phyloP scores from a whole-genome alignment of 2,888 invertebrate species.

The Aphodius sticticus region DNA sequence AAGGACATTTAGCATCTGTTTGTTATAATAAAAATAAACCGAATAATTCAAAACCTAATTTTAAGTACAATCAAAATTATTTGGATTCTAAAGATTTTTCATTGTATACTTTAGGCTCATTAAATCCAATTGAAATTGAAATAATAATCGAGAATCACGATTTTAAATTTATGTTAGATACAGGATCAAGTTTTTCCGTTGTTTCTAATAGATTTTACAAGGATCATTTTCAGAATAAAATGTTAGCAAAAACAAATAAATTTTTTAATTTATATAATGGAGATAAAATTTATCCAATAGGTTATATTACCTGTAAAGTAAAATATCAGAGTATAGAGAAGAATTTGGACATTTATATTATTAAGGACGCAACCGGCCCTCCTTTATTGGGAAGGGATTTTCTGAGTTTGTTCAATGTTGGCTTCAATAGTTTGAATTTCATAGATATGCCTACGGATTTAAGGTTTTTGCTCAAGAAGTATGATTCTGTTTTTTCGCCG shows the following conservation, averaged over 20 bases:
- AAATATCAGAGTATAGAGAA: neutral
- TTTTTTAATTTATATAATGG: neutral
- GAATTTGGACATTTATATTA: neutral
- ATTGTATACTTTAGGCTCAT: neutral
- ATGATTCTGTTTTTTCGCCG: no score
- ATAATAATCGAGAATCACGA: neutral
- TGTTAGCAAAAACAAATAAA: neutral
- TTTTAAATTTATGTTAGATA: no score
- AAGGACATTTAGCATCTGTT: neutral
- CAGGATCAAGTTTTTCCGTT: no score
- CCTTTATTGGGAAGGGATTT: neutral
- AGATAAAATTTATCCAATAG: neutral
- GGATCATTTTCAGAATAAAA: neutral
- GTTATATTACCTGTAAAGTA: neutral
- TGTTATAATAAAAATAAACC: neutral
- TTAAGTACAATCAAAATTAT: neutral
- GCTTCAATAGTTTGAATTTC: neutral
- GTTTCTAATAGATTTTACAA: neutral
- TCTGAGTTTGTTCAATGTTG: no score
- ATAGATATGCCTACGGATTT: no score
- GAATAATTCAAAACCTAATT: neutral
- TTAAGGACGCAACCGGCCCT: neutral
- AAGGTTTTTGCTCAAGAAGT: no score
- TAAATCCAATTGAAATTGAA: neutral
- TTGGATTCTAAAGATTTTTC: neutral